These are phyloP conservation scores for Gibbula magus DNA, from an alignment of 2,888 invertebrate species.

Conservation along the genomic window DNA sequence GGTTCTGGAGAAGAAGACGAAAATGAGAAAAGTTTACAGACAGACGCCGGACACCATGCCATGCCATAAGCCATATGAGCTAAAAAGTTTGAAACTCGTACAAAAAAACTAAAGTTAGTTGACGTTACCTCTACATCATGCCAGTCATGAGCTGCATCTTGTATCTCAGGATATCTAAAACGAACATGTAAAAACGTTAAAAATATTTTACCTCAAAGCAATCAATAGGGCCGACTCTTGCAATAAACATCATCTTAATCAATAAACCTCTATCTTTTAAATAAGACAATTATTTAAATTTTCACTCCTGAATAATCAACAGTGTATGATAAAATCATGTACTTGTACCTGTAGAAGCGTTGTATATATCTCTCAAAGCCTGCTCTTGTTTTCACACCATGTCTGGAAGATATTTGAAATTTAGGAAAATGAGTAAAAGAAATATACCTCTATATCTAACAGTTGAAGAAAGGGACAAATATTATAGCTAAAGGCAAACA, in stretches of 20 bases:
- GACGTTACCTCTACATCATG: slow-evolving; percentile 46
- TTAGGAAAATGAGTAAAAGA: not conserved
- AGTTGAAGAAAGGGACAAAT: not conserved
- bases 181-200: not conserved
- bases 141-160: slow-evolving; percentile 43
- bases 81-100: too few relatives aligned
- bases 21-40: too few relatives aligned
- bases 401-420: slow-evolving; percentile 41
- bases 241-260: not conserved
- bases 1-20: too few relatives aligned
- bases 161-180: slow-evolving; percentile 33
- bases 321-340: not conserved
- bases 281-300: too few relatives aligned
- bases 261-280: too few relatives aligned
- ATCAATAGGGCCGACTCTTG: not conserved
- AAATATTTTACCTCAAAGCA: not conserved
- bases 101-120: not conserved
- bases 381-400: slow-evolving; percentile 44
- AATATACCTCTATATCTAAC: not conserved
- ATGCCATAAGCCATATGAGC: too few relatives aligned
- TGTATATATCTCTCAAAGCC: slow-evolving; percentile 44
- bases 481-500: not conserved
- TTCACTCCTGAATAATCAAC: too few relatives aligned
- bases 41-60: too few relatives aligned
- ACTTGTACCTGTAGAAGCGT: slow-evolving; percentile 42